A percentile compares a stretch with the other conserved stretches of the same genome.
These are phyloP conservation scores for Zygaena filipendulae DNA, from an alignment of 2,888 invertebrate species.

Conservation along the genomic window DNA sequence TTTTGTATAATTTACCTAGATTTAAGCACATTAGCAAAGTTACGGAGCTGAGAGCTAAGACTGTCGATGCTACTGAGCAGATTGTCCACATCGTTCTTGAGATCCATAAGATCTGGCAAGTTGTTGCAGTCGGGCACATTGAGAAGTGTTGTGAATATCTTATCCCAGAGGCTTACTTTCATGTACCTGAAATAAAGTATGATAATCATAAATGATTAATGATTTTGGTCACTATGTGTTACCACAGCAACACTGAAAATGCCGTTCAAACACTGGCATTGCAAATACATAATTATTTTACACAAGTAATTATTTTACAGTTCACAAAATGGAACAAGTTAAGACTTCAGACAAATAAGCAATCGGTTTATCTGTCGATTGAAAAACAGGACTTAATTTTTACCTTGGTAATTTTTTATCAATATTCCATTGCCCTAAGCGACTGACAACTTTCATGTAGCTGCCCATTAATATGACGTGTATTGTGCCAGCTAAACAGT, in stretches of 20 bases:
- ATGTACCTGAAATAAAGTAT: constrained; percentile 67
- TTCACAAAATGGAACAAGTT: too few relatives aligned
- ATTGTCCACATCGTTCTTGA: constrained; percentile 58
- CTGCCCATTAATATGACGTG: constrained; percentile 89
- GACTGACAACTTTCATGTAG: constrained; percentile 84
- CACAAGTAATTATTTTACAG: too few relatives aligned
- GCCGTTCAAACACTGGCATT: too few relatives aligned
- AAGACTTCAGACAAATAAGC: too few relatives aligned
- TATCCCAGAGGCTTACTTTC: constrained; percentile 79
- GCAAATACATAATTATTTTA: too few relatives aligned
- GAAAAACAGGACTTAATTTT: too few relatives aligned
- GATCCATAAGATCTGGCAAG: constrained; percentile 76
- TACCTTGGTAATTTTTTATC: constrained; percentile 79
- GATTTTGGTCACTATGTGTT: too few relatives aligned
- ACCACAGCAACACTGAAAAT: too few relatives aligned
- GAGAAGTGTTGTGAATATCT: constrained; percentile 81
- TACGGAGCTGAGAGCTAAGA: constrained; percentile 48
- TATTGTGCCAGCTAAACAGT: constrained; percentile 88
- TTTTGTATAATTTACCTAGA: constrained; percentile 49
- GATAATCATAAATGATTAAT: constrained; percentile 10
- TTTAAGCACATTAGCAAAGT: constrained; percentile 64
- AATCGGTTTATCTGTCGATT: too few relatives aligned
- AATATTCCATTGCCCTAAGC: constrained; percentile 73
- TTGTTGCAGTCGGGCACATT: constrained; percentile 83
- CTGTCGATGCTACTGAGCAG: constrained; percentile 42